Conservation (phyloP, 2,888 invertebrate genomes). For the Resseliella maxima region DNA sequence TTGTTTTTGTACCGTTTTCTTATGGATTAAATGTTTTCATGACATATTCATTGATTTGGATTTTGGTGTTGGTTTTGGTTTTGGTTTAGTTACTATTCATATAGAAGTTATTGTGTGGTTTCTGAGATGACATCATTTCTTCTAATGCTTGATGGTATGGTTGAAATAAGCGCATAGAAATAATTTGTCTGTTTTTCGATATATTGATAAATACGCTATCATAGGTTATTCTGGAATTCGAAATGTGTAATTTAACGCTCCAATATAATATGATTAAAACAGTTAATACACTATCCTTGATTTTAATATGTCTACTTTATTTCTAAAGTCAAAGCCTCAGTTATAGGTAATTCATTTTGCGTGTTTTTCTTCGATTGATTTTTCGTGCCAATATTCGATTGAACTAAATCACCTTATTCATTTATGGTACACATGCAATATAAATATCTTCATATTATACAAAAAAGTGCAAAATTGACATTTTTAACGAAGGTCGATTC, state of each 20-base stretch:
- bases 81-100: not conserved
- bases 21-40: not conserved
- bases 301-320: too few species aligned
- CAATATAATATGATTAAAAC: too few species aligned
- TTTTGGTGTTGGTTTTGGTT: not conserved
- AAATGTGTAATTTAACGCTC: too few species aligned
- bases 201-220: too few species aligned
- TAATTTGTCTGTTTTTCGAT: not conserved
- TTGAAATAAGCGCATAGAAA: not conserved
- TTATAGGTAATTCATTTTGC: too few species aligned
- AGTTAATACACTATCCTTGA: too few species aligned
- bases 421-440: not conserved
- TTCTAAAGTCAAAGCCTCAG: too few species aligned
- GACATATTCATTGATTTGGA: not conserved
- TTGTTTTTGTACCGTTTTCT: not conserved
- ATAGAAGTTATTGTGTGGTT: not conserved
- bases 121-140: not conserved
- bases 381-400: not conserved
- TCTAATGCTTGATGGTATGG: not conserved
- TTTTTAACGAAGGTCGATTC: not conserved
- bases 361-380: slow-evolving; percentile 33
- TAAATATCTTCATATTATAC: not conserved
- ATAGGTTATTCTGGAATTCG: too few species aligned
- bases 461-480: not conserved
- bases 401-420: not conserved